Conservation (phyloP, 2,113 vertebrate species). For the Silurus glanis region DNA sequence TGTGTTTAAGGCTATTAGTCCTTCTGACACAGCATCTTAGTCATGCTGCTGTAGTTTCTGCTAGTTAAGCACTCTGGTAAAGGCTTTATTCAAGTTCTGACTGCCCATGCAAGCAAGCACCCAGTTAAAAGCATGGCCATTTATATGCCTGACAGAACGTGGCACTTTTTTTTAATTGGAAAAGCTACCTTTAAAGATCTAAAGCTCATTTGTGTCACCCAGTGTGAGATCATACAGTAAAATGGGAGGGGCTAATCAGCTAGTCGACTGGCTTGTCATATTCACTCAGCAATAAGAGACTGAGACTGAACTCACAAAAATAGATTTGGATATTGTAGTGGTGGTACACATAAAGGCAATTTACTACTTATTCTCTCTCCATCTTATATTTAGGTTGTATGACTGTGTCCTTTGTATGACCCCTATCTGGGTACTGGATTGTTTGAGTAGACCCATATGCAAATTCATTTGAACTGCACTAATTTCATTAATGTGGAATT, state of each 20-base stretch:
- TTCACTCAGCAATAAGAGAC: constrained; percentile 1
- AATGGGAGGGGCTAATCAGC: neutral
- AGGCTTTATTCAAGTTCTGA: constrained; percentile 55
- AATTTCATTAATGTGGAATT: too few species aligned
- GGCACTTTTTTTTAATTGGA: constrained; percentile 65
- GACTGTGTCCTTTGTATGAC: constrained; percentile 16
- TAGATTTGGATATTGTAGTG: neutral
- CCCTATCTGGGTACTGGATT: constrained; percentile 4
- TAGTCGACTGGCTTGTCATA: constrained; percentile 24
- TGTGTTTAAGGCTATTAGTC: constrained; percentile 73
- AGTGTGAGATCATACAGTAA: constrained; percentile 55
- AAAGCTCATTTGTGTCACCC: constrained; percentile 58
- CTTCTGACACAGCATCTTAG: constrained; percentile 67
- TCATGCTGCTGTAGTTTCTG: constrained; percentile 67
- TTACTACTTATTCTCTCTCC: neutral
- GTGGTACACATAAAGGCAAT: neutral
- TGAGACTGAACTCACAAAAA: neutral
- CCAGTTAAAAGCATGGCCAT: constrained; percentile 58
- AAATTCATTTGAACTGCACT: too few species aligned
- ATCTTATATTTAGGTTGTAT: neutral
- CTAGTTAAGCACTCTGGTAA: constrained; percentile 70
- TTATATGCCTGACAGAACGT: constrained; percentile 59
- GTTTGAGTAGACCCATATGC: neutral
- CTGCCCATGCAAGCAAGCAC: constrained; percentile 45
- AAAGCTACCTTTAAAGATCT: constrained; percentile 64